phyloP scores from a whole-genome alignment of 2,797 vertebrate genomes.

The Pipistrellus pipistrellus region DNA sequence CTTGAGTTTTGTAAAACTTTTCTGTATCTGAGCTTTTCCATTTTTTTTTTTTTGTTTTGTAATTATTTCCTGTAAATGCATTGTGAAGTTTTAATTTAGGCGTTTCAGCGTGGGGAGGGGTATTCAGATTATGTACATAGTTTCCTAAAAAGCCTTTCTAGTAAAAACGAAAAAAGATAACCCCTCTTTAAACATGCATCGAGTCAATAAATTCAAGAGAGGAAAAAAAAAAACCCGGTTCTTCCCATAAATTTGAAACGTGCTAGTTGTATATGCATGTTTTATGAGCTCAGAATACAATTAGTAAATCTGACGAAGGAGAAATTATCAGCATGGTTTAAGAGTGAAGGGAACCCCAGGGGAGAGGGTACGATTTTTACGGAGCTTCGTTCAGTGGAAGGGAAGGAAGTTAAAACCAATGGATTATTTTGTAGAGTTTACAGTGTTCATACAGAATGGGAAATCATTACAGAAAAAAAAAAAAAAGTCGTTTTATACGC shows the following conservation, averaged over 20 bases:
- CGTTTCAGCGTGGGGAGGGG: slow-evolving; percentile 85
- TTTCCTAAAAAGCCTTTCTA: slow-evolving; percentile 94
- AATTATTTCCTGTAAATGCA: slow-evolving; percentile 96
- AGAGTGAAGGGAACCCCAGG: neutral
- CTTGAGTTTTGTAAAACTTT: slow-evolving; percentile 93
- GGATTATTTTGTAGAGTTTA: slow-evolving; percentile 70
- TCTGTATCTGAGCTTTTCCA: slow-evolving; percentile 91
- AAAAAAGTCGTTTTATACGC: slow-evolving; percentile 29
- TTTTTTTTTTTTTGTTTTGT: slow-evolving; percentile 92
- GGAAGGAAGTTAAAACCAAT: slow-evolving; percentile 24
- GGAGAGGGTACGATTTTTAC: neutral
- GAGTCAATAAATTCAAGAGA: slow-evolving; percentile 95
- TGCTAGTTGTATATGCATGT: slow-evolving; percentile 78
- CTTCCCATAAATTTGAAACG: slow-evolving; percentile 70
- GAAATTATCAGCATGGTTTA: slow-evolving; percentile 50
- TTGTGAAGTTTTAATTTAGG: slow-evolving; percentile 95
- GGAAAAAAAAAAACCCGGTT: slow-evolving; percentile 67
- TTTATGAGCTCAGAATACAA: slow-evolving; percentile 72
- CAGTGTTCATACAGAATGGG: neutral
- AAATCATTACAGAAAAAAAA: neutral
- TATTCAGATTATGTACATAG: slow-evolving; percentile 94
- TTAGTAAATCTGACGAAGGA: slow-evolving; percentile 58
- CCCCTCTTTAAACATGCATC: slow-evolving; percentile 89
- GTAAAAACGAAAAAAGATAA: slow-evolving; percentile 85
- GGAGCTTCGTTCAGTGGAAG: neutral